Conservation (phyloP, 1,140 invertebrate genomes). For the Trichoplusia ni region DNA sequence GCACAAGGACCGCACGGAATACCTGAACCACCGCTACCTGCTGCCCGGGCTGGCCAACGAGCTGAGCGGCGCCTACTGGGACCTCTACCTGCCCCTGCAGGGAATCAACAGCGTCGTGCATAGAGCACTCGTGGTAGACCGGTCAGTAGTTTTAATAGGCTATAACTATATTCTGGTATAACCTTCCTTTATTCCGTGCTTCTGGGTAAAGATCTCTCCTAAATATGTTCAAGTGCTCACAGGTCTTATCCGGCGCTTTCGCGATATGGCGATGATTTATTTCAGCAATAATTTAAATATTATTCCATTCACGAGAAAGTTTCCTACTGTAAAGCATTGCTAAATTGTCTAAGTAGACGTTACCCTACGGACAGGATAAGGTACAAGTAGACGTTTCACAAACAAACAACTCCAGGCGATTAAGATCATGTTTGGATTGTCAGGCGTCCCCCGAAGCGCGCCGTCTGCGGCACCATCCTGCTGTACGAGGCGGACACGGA, state of each 20-base stretch:
- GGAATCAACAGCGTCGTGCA: conserved; percentile 91
- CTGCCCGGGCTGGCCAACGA: conserved; percentile 86
- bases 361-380: too few species aligned
- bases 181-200: background rate
- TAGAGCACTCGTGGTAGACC: conserved; percentile 91
- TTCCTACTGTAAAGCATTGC: too few species aligned
- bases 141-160: too few species aligned
- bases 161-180: too few species aligned
- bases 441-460: conserved; percentile 81
- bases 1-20: conserved; percentile 87
- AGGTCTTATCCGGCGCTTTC: background rate
- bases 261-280: too few species aligned
- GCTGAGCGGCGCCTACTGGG: conserved; percentile 88
- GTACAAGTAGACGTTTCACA: too few species aligned
- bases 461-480: conserved; percentile 86
- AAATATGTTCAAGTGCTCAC: too few species aligned
- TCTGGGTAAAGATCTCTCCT: too few species aligned
- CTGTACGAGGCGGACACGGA: conserved; percentile 85
- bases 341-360: too few species aligned
- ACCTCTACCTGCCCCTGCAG: conserved; percentile 93
- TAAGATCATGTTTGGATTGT: conserved; percentile 2
- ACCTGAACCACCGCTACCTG: conserved; percentile 85
- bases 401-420: too few species aligned
- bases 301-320: too few species aligned
- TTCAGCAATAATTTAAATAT: too few species aligned